Base-by-base conservation (phyloP, 2,797 vertebrate species). In the Orestias chungarensis region DNA sequence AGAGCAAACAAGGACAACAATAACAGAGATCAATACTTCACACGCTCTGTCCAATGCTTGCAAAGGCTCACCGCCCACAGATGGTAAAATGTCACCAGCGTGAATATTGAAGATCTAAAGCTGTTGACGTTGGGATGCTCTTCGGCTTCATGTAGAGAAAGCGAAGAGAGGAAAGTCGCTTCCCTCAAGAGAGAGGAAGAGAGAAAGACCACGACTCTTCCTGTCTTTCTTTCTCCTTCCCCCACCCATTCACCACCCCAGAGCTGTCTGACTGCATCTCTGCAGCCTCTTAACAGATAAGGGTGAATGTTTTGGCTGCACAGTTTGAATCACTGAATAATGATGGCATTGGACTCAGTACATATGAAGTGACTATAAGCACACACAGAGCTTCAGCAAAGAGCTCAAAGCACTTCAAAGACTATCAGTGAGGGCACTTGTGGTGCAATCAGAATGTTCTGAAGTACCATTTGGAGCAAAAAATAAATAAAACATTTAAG, bases 251-350 rank as follows among this genome's bases (percentile, higher is more conserved):
- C 85, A 80, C 88, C 86, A 84, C 86, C 86, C 84, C 81, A 78
- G 71, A 73, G 75, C 81, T 76, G 87, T 89, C 85, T 87, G 87
- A 89, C 87, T 86, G 82, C 46, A 68, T 89, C 81, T 86, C 82
- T 80, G 83, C 89, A 88, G 89, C 88, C 88, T 91, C 85, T 88
- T 82, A 82, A 80, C 86, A 84, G 87, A 90, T 88, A 89, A 90
- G 83, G 88, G 84, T 71, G 82, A 90, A 84, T 90, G 89, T 92
- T 92, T 87, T 90, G 90, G 89, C 85, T 86, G 88, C 86, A 88
- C 86, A 82, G 84, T 84, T 87, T 90, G 89, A 92, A 87, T 90
- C 86, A 89, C 74, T 90, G 87, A 91, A 91, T 91, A 88, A 90
- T 88, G 86, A 91, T 84, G 88, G 82, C 79, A 83, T 83, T 88